These are phyloP conservation scores for Daubentonia madagascariensis DNA, from an alignment of 2,113 vertebrate genomes.

Conservation along the genomic window DNA sequence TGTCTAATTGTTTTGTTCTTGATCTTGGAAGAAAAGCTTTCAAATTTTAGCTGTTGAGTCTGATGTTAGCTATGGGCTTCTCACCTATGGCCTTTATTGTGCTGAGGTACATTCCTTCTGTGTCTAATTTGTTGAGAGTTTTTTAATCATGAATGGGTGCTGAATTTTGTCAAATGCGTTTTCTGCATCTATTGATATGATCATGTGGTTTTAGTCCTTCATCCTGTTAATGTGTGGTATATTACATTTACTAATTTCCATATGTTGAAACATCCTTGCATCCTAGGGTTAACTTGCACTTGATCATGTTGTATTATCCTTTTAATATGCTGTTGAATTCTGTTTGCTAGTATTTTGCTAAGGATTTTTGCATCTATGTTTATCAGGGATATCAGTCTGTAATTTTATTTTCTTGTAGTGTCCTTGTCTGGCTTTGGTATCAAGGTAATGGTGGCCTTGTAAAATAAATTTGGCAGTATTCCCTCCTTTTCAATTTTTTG, in stretches of 20 bases:
- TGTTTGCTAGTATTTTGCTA: too few species aligned
- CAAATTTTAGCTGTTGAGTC: background rate
- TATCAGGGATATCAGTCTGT: background rate
- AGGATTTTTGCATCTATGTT: too few species aligned
- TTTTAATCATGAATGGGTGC: background rate
- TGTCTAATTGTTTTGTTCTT: too few species aligned
- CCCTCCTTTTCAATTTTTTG: background rate
- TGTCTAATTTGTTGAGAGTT: background rate
- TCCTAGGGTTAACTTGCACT: background rate
- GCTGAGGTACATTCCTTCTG: background rate
- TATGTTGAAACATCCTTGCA: background rate
- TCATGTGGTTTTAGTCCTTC: too few species aligned
- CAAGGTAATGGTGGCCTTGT: background rate
- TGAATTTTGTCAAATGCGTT: too few species aligned
- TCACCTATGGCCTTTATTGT: background rate
- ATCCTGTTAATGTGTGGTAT: too few species aligned
- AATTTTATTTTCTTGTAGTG: background rate
- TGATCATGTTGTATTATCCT: background rate
- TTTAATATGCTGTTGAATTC: background rate
- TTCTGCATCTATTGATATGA: too few species aligned
- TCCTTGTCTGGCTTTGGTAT: background rate
- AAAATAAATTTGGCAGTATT: background rate
- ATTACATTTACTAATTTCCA: background rate
- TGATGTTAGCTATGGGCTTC: background rate
- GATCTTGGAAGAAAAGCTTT: too few species aligned